Base-by-base conservation (phyloP, 2,797 vertebrate species). In the Gymnopithys bicolor region DNA sequence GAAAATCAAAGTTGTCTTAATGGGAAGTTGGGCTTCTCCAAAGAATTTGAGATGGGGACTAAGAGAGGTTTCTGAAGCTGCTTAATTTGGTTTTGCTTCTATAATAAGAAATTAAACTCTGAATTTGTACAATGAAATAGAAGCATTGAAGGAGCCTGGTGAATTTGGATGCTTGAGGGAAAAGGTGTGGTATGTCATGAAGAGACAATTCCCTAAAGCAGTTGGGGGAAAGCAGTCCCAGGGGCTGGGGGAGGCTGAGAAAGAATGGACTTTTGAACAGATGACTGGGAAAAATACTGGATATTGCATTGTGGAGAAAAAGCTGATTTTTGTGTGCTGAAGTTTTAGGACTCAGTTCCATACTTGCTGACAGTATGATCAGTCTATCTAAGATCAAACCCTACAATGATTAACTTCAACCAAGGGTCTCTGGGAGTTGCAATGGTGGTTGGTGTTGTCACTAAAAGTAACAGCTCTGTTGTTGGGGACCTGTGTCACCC, bases 321-420 rank as follows among this genome's bases (percentile, higher is more conserved):
- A 59, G 1, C 49, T 89, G 48, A 2, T 5, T 21, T 93, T 55
- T 84, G 35, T 13, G 11, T 45, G 24, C 30, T 53, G 19, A 35
- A 52, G n/a, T 32, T 55, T 45, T 52, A 59, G 30, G 48, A 13
- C 70, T 66, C 27, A 4, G 28, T 13, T 71, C 22, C 28, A 43
- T 52, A 1, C 19, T 24, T 73, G 45, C 11, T 46, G 8, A 30
- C 9, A 15, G 11, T 19, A 19, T 7, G 33, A 37, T 49, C 33
- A 19, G 2, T 30, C 14, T n/a, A 1, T 6, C 0, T 2, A 2
- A 39, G 30, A 46, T n/a, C 32, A 25, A 71, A 35, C 33, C 12
- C 71, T 56, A 0, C 5, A 11, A 11, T 18, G 21, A 7, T 3
- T 4, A 23, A 19, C 19, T 60, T 70, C 10, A 11, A 21, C 13